Conservation (phyloP, 2,888 invertebrate species). For the Parelbella ahira region DNA sequence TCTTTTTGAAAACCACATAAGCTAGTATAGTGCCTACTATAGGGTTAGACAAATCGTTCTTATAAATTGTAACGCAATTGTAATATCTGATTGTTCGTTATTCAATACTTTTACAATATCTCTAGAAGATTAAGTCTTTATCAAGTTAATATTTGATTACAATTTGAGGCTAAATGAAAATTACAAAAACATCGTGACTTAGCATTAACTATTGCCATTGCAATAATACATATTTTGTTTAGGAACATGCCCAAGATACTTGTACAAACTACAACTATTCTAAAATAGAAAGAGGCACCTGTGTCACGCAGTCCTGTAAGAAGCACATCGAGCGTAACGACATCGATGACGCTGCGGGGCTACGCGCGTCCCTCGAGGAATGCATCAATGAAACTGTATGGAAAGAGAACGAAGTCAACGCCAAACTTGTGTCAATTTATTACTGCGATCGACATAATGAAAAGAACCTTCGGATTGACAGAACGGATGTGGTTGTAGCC, state of each 20-base stretch:
- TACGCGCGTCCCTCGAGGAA: background rate
- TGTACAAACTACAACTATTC: constrained; percentile 1
- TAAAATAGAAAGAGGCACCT: background rate
- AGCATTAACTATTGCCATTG: too few relatives aligned
- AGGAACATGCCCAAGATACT: background rate
- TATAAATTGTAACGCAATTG: too few relatives aligned
- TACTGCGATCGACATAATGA: constrained; percentile 3
- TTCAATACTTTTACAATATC: too few relatives aligned
- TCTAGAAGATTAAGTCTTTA: too few relatives aligned
- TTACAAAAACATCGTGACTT: too few relatives aligned
- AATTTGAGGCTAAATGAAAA: too few relatives aligned
- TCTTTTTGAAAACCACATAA: too few relatives aligned
- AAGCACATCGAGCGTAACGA: background rate
- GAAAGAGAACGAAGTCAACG: background rate
- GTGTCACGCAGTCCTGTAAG: background rate
- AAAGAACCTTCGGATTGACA: background rate
- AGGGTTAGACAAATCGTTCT: too few relatives aligned
- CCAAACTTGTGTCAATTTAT: background rate
- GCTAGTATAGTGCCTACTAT: too few relatives aligned
- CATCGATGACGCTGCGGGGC: background rate
- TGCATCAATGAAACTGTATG: constrained; percentile 1
- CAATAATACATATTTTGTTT: too few relatives aligned
- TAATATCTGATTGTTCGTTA: too few relatives aligned
- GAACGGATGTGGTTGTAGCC: background rate
- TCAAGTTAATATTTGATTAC: too few relatives aligned